Evolutionary conservation across 2,888 invertebrate genomes (phyloP).

Genomic region (Tuberolachnus salignus): DNA sequence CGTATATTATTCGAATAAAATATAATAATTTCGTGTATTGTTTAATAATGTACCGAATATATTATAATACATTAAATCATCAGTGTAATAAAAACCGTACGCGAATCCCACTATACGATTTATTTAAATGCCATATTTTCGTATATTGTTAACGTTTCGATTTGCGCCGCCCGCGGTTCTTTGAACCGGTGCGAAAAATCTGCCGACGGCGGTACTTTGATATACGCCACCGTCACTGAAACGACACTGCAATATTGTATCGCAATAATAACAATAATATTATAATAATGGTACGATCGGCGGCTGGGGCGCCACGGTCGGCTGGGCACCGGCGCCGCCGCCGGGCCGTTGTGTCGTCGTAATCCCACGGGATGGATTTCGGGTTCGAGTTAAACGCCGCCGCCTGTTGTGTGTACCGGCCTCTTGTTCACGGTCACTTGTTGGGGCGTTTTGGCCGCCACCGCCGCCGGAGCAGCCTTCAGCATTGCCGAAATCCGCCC

Average conservation of each 20-base stretch:
- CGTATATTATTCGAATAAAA: too few species aligned
- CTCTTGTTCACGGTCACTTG: slow-evolving; percentile 56
- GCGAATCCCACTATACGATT: too few species aligned
- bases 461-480: slow-evolving; percentile 8
- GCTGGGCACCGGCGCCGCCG: slow-evolving; percentile 24
- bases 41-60: too few species aligned
- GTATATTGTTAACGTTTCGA: background rate
- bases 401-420: slow-evolving; percentile 15
- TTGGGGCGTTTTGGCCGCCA: slow-evolving; percentile 47
- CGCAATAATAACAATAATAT: slow-evolving; percentile 22
- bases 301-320: slow-evolving; percentile 48
- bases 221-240: background rate
- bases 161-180: background rate
- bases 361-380: slow-evolving; percentile 51
- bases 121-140: too few species aligned
- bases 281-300: slow-evolving; percentile 30
- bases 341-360: slow-evolving; percentile 5
- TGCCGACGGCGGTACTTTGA: background rate
- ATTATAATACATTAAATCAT: too few species aligned
- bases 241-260: background rate
- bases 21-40: too few species aligned
- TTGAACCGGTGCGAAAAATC: slow-evolving; percentile 27
- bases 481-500: slow-evolving; percentile 42
- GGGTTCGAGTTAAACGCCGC: slow-evolving; percentile 50
- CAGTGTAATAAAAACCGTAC: too few species aligned